Evolutionary conservation across 2,888 invertebrate species (phyloP).

Genomic region (Xylocampa areola): DNA sequence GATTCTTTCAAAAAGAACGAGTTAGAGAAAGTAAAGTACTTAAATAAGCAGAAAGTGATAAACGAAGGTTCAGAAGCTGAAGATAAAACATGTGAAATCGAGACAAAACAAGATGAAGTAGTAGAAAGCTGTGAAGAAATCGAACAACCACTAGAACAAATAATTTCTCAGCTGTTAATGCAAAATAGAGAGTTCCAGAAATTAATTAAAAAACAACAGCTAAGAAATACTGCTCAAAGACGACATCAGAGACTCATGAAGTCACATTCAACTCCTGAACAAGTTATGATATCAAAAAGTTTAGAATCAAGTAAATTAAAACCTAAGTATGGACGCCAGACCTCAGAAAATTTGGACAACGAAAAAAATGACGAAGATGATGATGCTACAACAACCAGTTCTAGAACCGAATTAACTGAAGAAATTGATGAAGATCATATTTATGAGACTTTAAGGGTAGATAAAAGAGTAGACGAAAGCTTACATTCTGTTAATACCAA

Average conservation of each 20-base stretch:
- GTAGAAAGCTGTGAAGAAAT: conserved; percentile 76
- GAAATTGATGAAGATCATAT: conserved; percentile 88
- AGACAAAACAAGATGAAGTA: conserved; percentile 64
- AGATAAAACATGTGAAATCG: conserved; percentile 71
- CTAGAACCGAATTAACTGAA: conserved; percentile 64
- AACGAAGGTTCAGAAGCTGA: conserved; percentile 83
- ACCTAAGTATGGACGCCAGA: conserved; percentile 79
- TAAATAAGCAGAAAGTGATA: conserved; percentile 86
- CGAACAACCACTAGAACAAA: conserved; percentile 92
- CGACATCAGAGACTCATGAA: conserved; percentile 89
- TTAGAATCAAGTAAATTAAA: conserved; percentile 73
- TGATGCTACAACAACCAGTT: conserved; percentile 59
- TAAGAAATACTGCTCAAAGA: conserved; percentile 86
- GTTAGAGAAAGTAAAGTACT: conserved; percentile 85
- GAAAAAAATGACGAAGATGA: conserved; percentile 58
- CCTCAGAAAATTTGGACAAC: conserved; percentile 76
- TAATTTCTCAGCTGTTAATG: conserved; percentile 95
- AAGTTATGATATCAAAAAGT: conserved; percentile 82
- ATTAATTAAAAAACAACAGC: conserved; percentile 93
- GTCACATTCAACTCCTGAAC: conserved; percentile 87
- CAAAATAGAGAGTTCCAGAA: conserved; percentile 95
- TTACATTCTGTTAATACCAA: conserved; percentile 73
- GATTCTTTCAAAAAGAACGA: conserved; percentile 89
- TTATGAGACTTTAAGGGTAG: conserved; percentile 90
- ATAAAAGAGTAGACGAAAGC: conserved; percentile 73